phyloP scores from a whole-genome alignment of 2,888 invertebrate species.

The Tetramorium bicarinatum region DNA sequence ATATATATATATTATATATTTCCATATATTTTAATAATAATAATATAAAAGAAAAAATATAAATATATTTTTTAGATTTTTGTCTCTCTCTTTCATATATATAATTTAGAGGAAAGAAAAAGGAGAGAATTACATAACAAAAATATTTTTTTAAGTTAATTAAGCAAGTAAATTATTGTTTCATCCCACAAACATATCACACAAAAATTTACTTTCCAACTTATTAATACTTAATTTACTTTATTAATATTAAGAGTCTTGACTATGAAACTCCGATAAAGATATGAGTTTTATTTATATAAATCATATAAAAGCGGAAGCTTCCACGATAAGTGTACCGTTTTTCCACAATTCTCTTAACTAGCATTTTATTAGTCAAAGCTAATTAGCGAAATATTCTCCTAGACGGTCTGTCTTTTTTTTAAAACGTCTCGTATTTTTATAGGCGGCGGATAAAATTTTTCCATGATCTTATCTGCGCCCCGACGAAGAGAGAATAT shows the following conservation, averaged over 20 bases:
- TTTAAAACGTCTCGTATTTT: slow-evolving; percentile 15
- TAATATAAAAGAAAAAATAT: not conserved
- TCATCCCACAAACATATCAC: not conserved
- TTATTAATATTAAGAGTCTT: not conserved
- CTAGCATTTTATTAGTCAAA: not conserved
- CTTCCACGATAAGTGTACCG: not conserved
- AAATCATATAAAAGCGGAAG: not conserved
- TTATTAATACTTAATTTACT: too few relatives aligned
- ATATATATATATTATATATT: too few relatives aligned
- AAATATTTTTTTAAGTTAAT: not conserved
- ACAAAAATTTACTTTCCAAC: not conserved
- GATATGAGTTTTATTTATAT: not conserved
- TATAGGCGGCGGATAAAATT: not conserved
- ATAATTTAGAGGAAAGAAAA: not conserved
- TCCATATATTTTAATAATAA: not conserved
- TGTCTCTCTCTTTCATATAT: not conserved
- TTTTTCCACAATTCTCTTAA: not conserved
- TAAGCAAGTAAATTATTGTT: not conserved
- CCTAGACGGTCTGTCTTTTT: not conserved
- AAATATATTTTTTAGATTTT: not conserved
- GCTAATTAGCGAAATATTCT: slow-evolving; percentile 5
- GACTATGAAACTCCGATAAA: too few relatives aligned
- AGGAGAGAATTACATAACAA: not conserved
- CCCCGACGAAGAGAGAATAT: not conserved
- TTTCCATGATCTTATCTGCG: slow-evolving; percentile 15